phyloP scores from a whole-genome alignment of 2,888 invertebrate species.

The Chironomus riparius region DNA sequence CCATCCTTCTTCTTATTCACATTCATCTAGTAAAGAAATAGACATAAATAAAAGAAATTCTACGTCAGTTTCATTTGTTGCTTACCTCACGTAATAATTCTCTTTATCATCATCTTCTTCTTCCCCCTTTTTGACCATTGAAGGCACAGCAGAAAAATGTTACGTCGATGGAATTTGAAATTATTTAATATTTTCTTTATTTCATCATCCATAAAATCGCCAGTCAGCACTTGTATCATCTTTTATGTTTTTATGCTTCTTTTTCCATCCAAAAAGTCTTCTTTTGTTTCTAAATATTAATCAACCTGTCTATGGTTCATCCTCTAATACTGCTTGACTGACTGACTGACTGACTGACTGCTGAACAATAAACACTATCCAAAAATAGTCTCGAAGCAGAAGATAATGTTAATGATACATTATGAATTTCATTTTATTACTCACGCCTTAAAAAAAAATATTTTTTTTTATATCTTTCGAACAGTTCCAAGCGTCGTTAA shows the following conservation, averaged over 20 bases:
- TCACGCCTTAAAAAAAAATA: neutral
- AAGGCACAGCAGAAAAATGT: neutral
- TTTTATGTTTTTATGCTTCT: neutral
- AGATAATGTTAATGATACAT: neutral
- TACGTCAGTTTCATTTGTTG: neutral
- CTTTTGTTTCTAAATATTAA: neutral
- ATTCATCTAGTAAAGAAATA: too few relatives aligned
- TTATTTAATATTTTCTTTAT: neutral
- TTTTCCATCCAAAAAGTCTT: neutral
- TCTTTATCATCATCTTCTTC: neutral
- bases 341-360: neutral
- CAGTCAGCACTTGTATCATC: neutral
- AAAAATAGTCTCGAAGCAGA: neutral
- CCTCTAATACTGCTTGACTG: neutral
- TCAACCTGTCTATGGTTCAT: neutral
- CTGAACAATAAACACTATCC: neutral
- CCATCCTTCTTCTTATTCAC: too few relatives aligned
- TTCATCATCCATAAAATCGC: too few relatives aligned
- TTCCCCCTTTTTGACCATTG: neutral
- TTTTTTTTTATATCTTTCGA: neutral
- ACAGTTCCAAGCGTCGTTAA: slow-evolving; percentile 39
- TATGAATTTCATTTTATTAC: neutral
- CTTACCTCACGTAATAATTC: neutral
- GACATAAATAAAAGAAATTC: too few relatives aligned
- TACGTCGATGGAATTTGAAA: neutral